phyloP scores from a whole-genome alignment of 2,888 invertebrate genomes.

The Aleiodes leptofemur region DNA sequence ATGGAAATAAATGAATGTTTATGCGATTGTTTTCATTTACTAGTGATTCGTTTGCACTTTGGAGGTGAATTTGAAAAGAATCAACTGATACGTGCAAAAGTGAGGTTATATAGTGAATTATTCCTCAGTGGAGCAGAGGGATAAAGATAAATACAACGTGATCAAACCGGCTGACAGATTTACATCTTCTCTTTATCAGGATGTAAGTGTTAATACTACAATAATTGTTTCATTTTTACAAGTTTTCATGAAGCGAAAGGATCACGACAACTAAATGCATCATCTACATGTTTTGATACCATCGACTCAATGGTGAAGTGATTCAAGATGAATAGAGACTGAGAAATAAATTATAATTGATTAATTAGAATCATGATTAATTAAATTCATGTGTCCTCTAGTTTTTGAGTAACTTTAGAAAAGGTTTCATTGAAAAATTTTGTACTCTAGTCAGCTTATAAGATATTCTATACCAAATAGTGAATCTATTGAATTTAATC shows the following conservation, averaged over 20 bases:
- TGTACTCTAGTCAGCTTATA: too few relatives aligned
- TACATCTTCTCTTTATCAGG: not conserved
- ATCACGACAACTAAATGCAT: too few relatives aligned
- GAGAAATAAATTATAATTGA: too few relatives aligned
- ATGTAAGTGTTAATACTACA: constrained; percentile 16
- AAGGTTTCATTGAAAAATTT: too few relatives aligned
- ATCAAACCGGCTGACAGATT: not conserved
- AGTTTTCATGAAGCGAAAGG: constrained; percentile 19
- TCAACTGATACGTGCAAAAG: not conserved
- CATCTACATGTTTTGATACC: too few relatives aligned
- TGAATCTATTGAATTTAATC: too few relatives aligned
- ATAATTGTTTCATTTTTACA: constrained; percentile 3
- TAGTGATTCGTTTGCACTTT: not conserved
- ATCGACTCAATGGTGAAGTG: too few relatives aligned
- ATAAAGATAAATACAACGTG: constrained; percentile 12
- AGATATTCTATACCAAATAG: too few relatives aligned
- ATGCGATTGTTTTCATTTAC: not conserved
- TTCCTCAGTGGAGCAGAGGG: not conserved
- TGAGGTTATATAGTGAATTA: constrained; percentile 9
- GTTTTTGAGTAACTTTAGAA: too few relatives aligned
- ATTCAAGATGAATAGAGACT: too few relatives aligned
- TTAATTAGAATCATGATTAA: too few relatives aligned
- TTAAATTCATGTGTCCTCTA: too few relatives aligned
- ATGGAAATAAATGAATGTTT: not conserved
- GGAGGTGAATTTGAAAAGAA: not conserved